These are phyloP conservation scores for Atlantisia rogersi DNA, from an alignment of 2,113 vertebrate genomes.

Conservation along the genomic window DNA sequence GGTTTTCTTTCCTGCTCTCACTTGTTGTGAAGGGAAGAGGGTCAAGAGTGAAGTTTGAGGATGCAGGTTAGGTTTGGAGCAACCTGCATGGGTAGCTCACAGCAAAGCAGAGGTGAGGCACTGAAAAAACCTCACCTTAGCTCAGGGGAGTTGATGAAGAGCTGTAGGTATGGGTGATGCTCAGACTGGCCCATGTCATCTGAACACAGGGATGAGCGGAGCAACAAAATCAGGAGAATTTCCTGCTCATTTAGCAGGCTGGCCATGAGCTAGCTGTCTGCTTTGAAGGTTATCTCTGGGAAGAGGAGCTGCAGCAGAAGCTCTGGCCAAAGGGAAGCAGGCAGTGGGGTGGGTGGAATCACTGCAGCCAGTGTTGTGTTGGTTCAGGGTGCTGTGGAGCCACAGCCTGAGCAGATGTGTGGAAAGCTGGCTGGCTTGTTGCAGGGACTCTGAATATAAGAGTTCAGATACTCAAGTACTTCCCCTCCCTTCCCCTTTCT, in stretches of 20 bases:
- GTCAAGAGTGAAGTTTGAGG: neutral
- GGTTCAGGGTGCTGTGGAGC: neutral
- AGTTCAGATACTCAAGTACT: neutral
- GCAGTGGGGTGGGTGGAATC: neutral
- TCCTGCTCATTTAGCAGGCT: neutral
- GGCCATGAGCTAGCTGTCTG: neutral
- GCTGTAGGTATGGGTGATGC: neutral
- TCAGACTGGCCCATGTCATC: neutral
- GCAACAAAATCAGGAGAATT: neutral
- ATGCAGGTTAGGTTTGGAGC: neutral
- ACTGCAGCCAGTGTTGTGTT: neutral
- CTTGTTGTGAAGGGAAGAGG: neutral
- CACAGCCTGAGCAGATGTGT: neutral
- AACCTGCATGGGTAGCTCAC: neutral
- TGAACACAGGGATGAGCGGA: too few relatives aligned
- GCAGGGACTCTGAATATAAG: neutral
- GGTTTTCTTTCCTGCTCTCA: neutral
- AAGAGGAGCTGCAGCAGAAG: neutral
- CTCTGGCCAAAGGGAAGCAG: neutral
- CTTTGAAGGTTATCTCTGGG: neutral
- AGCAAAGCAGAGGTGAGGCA: neutral
- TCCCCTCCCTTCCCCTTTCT: neutral
- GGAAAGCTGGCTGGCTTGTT: neutral
- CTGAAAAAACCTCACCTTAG: neutral
- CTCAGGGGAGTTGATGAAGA: neutral